Evolutionary conservation across 2,113 vertebrate genomes (phyloP), one percentile per base, ranked within the genome.

Genomic region (Zosterops pallidus): DNA sequence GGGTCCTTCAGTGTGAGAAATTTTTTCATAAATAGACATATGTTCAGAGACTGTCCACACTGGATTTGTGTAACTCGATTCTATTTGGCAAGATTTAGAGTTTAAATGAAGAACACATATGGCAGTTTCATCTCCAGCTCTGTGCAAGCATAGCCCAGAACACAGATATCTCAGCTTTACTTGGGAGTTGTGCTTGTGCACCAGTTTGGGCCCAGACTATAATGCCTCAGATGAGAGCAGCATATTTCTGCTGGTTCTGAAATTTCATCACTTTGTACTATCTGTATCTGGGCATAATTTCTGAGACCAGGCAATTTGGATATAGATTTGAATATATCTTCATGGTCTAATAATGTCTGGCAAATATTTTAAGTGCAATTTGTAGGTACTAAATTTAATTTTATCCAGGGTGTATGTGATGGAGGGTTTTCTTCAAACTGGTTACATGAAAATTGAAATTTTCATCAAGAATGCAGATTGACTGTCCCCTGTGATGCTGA

Each of bases 1-100:
- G 20, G 4, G 6, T 60, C 41, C 11, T 82, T 86, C 56, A 89
- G 25, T 37, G 31, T 68, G 50, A 88, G 9, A 63, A 88, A 77
- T 89, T 85, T 82, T 56, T 85, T 92, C 23, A 84, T 86, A 93
- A 82, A 86, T 18, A 79, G 80, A 71, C 29, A 59, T 84, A 88
- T 78, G 53, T 81, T 90, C 72, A 78, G 76, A 93, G 64, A 56
- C 71, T 80, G 75, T 90, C 71, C 41, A 6, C 76, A 77, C 5
- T 56, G 47, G 52, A 81, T 92, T 94, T 93, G 56, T 67, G 41
- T 31, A 71, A 75, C 39, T 76, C 31, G 47, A 25, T 64, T 56
- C 26, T 46, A 49, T 83, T 94, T 77, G 92, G 35, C 14, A 86
- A 83, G 64, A 90, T 80, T 86, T 74, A 76, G 56, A 80, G 21